Conservation (phyloP, 2,797 vertebrate genomes). For the Lepidocolaptes lacrymiger region DNA sequence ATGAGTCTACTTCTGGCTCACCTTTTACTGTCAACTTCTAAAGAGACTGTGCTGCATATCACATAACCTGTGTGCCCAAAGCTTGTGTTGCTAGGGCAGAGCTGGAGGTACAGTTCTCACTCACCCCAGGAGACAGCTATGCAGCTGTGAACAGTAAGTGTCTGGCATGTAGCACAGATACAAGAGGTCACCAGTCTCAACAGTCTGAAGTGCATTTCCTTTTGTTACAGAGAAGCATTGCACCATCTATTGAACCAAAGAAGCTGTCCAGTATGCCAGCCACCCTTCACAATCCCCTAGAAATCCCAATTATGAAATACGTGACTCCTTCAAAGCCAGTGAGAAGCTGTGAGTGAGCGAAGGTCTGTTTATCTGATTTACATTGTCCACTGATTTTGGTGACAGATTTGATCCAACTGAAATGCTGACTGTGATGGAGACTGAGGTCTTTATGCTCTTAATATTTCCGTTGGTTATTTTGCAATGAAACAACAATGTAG, state of each 20-base stretch:
- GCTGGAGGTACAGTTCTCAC: neutral
- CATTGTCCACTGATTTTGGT: neutral
- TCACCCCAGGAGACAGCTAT: neutral
- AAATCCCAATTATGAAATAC: neutral
- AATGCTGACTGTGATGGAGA: neutral
- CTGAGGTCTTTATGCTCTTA: neutral
- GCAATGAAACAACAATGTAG: neutral
- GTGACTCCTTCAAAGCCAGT: neutral
- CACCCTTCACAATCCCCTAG: neutral
- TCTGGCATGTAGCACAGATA: neutral
- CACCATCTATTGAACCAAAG: neutral
- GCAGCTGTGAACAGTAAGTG: neutral
- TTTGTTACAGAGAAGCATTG: neutral
- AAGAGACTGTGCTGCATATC: neutral
- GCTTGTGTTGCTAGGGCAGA: neutral
- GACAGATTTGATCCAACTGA: neutral
- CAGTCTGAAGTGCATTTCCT: neutral
- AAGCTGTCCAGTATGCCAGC: neutral
- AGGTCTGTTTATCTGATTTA: neutral
- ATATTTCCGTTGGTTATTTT: neutral
- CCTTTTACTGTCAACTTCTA: neutral
- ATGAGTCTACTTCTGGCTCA: neutral
- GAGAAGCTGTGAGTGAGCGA: neutral
- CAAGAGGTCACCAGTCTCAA: neutral
- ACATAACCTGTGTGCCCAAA: neutral